Evolutionary conservation across 2,888 invertebrate genomes (phyloP), one percentile per base, ranked within the genome.

Genomic region (Diaphora mendica): DNA sequence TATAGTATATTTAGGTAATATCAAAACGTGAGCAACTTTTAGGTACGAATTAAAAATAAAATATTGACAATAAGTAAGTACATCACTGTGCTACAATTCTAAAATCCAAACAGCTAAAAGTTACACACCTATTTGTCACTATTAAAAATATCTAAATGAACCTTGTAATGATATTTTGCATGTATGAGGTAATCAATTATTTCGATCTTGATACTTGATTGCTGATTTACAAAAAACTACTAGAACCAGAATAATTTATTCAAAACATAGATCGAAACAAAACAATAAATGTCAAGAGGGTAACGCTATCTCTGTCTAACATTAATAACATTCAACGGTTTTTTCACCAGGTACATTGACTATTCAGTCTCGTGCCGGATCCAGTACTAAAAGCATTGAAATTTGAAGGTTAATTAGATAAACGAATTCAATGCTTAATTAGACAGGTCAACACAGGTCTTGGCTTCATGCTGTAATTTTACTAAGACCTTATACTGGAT

Each of bases 151-250:
- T 55, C 55, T 59, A 59, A 59, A 26, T 26, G 15, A 59, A 59
- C 5, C 15, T 15, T 15, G 3, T 59, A 15, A 26, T 26, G 59
- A 59, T 13, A 55, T 55, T 55, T 23, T n/a, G 9, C 9, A 55
- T 55, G n/a, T n/a, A 55, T 55, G 55, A 55, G 55, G 51, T 55
- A 55, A 55, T 55, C 9, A 55, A 55, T 55, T 55, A n/a, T 55
- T 55, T 55, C 11, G n/a, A 51, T 51, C 23, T 23, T 51, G 23
- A n/a, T 55, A 55, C 55, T n/a, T 55, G n/a, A n/a, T 55, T n/a
- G 55, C n/a, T n/a, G 55, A 3, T n/a, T n/a, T 26, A 55, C 55
- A n/a, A n/a, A 11, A 55, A 55, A 55, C 3, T 55, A 55, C n/a
- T 55, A n/a, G 11, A 11, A 55, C 55, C 13, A 13, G 55, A 55